Base-by-base conservation (phyloP, 1,140 invertebrate genomes). In the Penaeus indicus region DNA sequence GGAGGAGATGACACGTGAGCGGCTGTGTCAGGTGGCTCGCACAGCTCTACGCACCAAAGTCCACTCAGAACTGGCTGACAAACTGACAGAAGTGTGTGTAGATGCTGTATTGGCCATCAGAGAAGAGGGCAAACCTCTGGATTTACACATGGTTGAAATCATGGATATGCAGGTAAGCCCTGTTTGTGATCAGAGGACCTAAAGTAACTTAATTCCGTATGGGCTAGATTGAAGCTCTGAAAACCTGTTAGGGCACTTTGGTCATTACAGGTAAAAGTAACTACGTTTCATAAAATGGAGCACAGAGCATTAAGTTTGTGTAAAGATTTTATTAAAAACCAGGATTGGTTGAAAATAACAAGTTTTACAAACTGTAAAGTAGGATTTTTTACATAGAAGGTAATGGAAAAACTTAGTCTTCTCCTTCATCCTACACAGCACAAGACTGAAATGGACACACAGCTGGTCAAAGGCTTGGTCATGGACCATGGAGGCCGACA, bases 111-210 rank as follows among this genome's bases (percentile, higher is more conserved):
- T 98, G 72, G 94, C 96, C 22, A 97, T 99, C 89, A 91, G 72
- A 27, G 80, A 90, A 60, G 62, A 80, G 54, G 82, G 95, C 60
- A 95, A 96, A 91, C 94, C 95, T 0, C 95, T 98, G 60, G 98
- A 99, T 93, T 94, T 99, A n/a, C 97, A 99, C 91, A 99, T 99
- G 98, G 95, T 99, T 72, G 98, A 99, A 93, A 94, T 99, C 19
- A 98, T 99, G 97, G 97, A 99, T 93, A 99, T 99, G 99, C 96
- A 97, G 88, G 90, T 90, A 82, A n/a, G 89, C 60, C 10, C 62
- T 86, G 22, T 19, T 13, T 54, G 10, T 54, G 54, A 11, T 54
- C 54, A 16, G 54, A 54, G 5, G 54, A 42, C 38, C 38, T 42
- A 42, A 42, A 42, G 7, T 42, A 42, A 42, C 1, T 8, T 42